These are phyloP conservation scores for Drosophila arawakana DNA, from an alignment of 1,140 invertebrate genomes.

Conservation along the genomic window DNA sequence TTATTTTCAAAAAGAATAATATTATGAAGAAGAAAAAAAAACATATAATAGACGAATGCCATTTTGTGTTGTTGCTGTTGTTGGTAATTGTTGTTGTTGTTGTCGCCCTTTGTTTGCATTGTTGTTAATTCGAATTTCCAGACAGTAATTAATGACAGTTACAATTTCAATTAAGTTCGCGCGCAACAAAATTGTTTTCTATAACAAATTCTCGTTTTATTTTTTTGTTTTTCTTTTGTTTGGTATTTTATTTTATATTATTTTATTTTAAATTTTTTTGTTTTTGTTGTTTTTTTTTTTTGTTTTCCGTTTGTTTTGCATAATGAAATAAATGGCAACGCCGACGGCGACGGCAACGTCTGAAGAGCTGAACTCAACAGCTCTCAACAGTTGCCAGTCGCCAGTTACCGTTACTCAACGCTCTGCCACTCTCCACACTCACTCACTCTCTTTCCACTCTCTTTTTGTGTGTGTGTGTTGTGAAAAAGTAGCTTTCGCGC, in stretches of 20 bases:
- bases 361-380: conserved; percentile 70
- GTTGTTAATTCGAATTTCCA: conserved; percentile 81
- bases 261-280: conserved; percentile 45
- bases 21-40: conserved; percentile 34
- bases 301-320: conserved; percentile 62
- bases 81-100: conserved; percentile 47
- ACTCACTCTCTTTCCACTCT: conserved; percentile 31
- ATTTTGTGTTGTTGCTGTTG: conserved; percentile 44
- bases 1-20: conserved; percentile 58
- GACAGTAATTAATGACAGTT: conserved; percentile 84
- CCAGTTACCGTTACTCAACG: conserved; percentile 48
- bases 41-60: conserved; percentile 23
- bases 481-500: conserved; percentile 80
- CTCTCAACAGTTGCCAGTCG: conserved; percentile 72
- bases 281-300: conserved; percentile 62
- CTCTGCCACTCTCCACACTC: conserved; percentile 15
- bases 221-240: conserved; percentile 41
- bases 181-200: conserved; percentile 64
- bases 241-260: conserved; percentile 35
- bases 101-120: conserved; percentile 47
- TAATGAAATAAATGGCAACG: conserved; percentile 82
- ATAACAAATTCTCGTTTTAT: conserved; percentile 46
- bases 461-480: conserved; percentile 47
- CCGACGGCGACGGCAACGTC: conserved; percentile 57
- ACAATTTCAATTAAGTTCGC: conserved; percentile 81